Evolutionary conservation across 1,140 invertebrate genomes (phyloP).

Genomic region (Drosophila nikananu): DNA sequence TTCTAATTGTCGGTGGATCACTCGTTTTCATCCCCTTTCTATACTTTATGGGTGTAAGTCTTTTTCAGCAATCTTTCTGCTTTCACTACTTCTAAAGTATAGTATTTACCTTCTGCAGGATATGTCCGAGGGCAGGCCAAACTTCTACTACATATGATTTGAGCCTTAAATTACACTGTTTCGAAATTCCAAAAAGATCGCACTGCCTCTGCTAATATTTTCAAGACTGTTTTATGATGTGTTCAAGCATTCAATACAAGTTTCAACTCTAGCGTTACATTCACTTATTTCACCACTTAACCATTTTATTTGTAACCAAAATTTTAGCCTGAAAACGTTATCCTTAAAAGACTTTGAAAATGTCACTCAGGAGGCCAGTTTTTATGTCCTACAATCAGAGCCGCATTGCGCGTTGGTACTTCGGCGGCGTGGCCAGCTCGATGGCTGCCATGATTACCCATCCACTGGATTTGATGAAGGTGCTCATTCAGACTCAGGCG

Average conservation of each 20-base stretch:
- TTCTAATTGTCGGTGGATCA: not conserved
- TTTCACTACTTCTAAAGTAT: too few relatives aligned
- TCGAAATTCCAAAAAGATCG: constrained; percentile 5
- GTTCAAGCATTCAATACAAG: not conserved
- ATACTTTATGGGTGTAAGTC: constrained; percentile 29
- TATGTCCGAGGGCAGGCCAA: constrained; percentile 31
- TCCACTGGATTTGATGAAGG: constrained; percentile 98
- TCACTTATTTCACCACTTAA: too few relatives aligned
- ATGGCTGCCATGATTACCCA: constrained; percentile 98
- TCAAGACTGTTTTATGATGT: not conserved
- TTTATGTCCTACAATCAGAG: constrained; percentile 35
- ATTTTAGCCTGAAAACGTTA: not conserved
- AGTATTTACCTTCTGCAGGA: constrained; percentile 39
- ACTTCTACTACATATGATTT: constrained; percentile 62
- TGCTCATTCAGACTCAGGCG: constrained; percentile 98
- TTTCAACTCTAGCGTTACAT: not conserved
- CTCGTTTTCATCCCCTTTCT: constrained; percentile 15
- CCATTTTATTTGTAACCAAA: not conserved
- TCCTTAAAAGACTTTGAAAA: not conserved
- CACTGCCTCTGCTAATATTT: not conserved
- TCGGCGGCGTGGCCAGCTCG: constrained; percentile 91
- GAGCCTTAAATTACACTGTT: too few relatives aligned
- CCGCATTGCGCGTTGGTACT: constrained; percentile 91
- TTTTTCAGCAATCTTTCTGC: rapidly evolving
- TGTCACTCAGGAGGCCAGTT: not conserved